Percentiles rank a stretch among this genome's conserved stretches.
Evolutionary conservation across 2,797 vertebrate genomes (phyloP).

Genomic region (Hirundo rustica): DNA sequence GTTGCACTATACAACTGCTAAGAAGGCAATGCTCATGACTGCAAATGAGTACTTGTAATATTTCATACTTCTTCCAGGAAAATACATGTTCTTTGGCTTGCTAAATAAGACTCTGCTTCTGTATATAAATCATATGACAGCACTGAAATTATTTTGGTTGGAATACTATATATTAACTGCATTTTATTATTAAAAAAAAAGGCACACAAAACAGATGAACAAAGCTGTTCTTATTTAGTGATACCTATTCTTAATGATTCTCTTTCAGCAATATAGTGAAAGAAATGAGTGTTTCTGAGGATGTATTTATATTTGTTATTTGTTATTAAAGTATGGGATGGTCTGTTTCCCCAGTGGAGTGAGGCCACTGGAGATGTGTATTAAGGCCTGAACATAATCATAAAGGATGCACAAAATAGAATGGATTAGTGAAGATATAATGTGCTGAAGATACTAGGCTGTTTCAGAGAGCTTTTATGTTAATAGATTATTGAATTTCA

Average conservation of each 20-base stretch:
- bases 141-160: background rate
- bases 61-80: background rate
- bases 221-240: background rate
- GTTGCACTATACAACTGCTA: background rate
- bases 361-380: background rate
- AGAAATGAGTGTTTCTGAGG: background rate
- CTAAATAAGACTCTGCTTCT: background rate
- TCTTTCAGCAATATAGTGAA: background rate
- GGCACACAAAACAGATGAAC: background rate
- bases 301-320: background rate
- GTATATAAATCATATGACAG: background rate
- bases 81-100: background rate
- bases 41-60: background rate
- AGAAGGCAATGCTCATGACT: background rate
- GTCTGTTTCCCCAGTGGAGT: background rate
- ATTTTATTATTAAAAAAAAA: background rate
- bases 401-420: background rate
- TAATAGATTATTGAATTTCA: conserved; percentile 47
- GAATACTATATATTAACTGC: background rate
- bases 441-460: background rate
- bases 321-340: background rate
- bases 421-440: background rate
- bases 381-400: background rate
- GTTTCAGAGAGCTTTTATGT: conserved; percentile 10
- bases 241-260: background rate